Evolutionary conservation across 2,888 invertebrate genomes (phyloP).

Genomic region (Argyresthia albistria): DNA sequence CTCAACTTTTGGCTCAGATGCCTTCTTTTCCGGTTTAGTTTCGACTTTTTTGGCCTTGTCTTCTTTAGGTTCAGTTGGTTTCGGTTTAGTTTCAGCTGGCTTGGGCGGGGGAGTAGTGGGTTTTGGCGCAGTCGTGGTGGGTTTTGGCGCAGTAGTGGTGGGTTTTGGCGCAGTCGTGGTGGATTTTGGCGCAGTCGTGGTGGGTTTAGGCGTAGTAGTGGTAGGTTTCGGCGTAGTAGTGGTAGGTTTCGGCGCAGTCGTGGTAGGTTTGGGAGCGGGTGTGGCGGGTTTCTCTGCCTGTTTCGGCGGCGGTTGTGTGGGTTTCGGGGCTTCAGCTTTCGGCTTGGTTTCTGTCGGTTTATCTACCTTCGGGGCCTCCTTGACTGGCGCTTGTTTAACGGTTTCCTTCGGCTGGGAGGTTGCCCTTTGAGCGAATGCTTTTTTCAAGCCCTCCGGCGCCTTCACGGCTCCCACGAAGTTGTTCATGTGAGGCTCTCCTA

Average conservation of each 20-base stretch:
- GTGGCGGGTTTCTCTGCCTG: slow-evolving; percentile 24
- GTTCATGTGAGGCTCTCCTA: slow-evolving; percentile 77
- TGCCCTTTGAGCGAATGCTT: slow-evolving; percentile 31
- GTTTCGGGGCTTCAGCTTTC: slow-evolving; percentile 6
- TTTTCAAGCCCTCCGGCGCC: slow-evolving; percentile 58
- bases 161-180: slow-evolving; percentile 13
- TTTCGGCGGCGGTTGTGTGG: slow-evolving; percentile 8
- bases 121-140: slow-evolving; percentile 13
- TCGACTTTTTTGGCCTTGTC: slow-evolving; percentile 13
- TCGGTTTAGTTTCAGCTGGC: slow-evolving; percentile 14
- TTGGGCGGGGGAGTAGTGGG: slow-evolving; percentile 15
- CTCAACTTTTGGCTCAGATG: slow-evolving; percentile 3
- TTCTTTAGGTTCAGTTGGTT: slow-evolving; percentile 13
- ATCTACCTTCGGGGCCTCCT: slow-evolving; percentile 7
- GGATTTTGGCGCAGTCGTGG: slow-evolving; percentile 13
- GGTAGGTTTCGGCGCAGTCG: slow-evolving; percentile 15
- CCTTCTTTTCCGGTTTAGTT: slow-evolving; percentile 12
- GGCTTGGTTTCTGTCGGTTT: slow-evolving; percentile 9
- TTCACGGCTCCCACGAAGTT: slow-evolving; percentile 77
- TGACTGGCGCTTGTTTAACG: slow-evolving; percentile 13
- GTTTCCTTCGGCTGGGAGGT: slow-evolving; percentile 14
- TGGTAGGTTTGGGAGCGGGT: slow-evolving; percentile 23
- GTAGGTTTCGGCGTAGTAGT: slow-evolving; percentile 12
- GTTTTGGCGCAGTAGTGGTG: neutral
- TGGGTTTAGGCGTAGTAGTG: slow-evolving; percentile 18